phyloP scores from a whole-genome alignment of 2,888 invertebrate genomes.

The Aradus depressus region DNA sequence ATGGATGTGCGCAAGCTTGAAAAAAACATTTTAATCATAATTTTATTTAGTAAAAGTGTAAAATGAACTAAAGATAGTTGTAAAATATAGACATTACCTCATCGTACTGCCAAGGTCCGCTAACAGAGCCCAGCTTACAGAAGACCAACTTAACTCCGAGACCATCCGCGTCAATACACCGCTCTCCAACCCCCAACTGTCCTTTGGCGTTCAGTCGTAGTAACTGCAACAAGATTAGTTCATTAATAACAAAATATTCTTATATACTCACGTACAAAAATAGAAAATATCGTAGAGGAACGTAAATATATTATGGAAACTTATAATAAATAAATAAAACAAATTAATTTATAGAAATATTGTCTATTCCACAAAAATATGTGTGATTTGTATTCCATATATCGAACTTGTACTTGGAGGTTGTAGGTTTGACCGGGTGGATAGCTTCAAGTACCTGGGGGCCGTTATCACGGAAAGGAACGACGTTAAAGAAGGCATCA shows the following conservation, averaged over 20 bases:
- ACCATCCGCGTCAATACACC: slow-evolving; percentile 83
- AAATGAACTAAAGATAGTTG: no score
- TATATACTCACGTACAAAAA: no score
- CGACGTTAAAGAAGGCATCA: no score
- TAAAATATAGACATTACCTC: slow-evolving; percentile 39
- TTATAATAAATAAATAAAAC: no score
- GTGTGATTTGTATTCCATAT: not conserved
- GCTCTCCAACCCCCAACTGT: slow-evolving; percentile 88
- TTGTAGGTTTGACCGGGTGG: no score
- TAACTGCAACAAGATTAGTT: slow-evolving; percentile 45
- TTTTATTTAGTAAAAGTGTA: not conserved
- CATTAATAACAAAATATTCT: no score
- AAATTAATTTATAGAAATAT: not conserved
- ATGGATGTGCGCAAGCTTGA: not conserved
- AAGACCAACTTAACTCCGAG: slow-evolving; percentile 80
- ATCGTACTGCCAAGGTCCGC: slow-evolving; percentile 91
- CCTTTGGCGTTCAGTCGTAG: slow-evolving; percentile 86
- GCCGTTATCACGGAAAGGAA: no score
- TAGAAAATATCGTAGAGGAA: no score
- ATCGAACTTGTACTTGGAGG: not conserved
- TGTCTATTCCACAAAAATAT: not conserved
- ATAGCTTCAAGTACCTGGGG: no score
- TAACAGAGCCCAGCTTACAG: slow-evolving; percentile 83
- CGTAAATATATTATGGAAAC: no score
- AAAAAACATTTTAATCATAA: not conserved